Evolutionary conservation across 2,797 vertebrate species (phyloP).

Genomic region (Tenualosa thibaudeaui): DNA sequence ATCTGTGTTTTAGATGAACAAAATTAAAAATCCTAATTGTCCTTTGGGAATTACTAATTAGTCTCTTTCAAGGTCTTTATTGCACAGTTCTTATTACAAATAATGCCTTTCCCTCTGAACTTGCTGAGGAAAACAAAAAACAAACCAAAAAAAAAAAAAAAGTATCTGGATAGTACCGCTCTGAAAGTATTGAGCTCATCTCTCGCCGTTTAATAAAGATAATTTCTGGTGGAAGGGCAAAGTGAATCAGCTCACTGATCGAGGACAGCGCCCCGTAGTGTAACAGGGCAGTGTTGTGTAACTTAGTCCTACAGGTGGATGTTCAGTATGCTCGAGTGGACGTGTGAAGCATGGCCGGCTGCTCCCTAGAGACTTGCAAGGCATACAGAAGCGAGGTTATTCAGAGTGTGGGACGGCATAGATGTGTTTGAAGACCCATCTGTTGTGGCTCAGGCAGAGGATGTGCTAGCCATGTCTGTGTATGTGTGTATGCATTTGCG

Average conservation of each 20-base stretch:
- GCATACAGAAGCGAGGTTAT: neutral
- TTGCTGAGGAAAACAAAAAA: neutral
- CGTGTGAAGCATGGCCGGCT: neutral
- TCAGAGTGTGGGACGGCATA: neutral
- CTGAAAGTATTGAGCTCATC: slow-evolving; percentile 26
- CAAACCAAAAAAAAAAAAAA: slow-evolving; percentile 3
- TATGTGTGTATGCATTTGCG: neutral
- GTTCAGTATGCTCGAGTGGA: neutral
- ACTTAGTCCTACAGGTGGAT: neutral
- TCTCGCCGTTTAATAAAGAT: slow-evolving; percentile 19
- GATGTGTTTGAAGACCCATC: neutral
- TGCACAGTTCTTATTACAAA: slow-evolving; percentile 38
- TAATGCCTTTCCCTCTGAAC: slow-evolving; percentile 35
- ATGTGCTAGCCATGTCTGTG: slow-evolving; percentile 1
- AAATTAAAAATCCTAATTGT: slow-evolving; percentile 40
- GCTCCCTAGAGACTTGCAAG: neutral
- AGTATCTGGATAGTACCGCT: neutral
- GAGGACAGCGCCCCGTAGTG: neutral
- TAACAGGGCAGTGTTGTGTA: neutral
- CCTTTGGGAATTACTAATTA: slow-evolving; percentile 49
- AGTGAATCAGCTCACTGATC: neutral
- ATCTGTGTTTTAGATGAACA: slow-evolving; percentile 48
- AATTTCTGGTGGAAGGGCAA: neutral
- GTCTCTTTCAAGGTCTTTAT: slow-evolving; percentile 45
- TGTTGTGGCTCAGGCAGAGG: neutral